Evolutionary conservation across 2,888 invertebrate genomes (phyloP), one percentile per base, ranked within the genome.

Genomic region (Serripes groenlandicus): DNA sequence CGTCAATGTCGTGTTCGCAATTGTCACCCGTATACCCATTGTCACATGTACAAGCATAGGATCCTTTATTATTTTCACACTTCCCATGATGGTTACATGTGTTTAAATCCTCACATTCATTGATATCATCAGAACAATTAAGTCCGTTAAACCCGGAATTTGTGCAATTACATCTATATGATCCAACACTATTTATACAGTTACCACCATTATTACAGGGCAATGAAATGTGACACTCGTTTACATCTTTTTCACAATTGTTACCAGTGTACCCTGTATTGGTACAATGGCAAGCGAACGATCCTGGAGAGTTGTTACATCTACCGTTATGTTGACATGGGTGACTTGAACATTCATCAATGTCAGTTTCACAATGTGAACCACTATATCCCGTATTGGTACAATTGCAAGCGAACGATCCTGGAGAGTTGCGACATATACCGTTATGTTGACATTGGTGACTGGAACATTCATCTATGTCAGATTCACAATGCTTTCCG

Each of bases 21-120:
- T n/a, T 1, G 21, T 54, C 42, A 23, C 86, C 88, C 58, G 60
- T 23, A 49, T 70, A 84, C 62, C 83, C 83, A 28, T 68, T 54
- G 11, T 56, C 35, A 73, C 90, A 90, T 9, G 32, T 3, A 80
- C 90, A 90, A 7, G 49, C 62, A 54, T 83, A 88, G 28, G 73
- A 35, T 7, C 77, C 83, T 21, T 78, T 56, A 32, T 32, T 78
- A 37, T 89, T 78, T 3, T 69, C 32, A 68, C 90, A 90, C 1
- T 60, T 56, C 5, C 84, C 88, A 35, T 82, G 75, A 26, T 85
- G 81, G 30, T 64, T 69, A 71, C 89, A 89, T 11, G 80, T 76
- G 28, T 58, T 62, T 54, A 28, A 9, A 49, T 64, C 70, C 4
- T 37, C 42, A 32, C 62, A 62, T 34, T 62, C 62, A n/a, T 62